Evolutionary conservation across 1,140 invertebrate genomes (phyloP), one percentile per base, ranked within the genome.

Genomic region (Sminthurinus signatus): DNA sequence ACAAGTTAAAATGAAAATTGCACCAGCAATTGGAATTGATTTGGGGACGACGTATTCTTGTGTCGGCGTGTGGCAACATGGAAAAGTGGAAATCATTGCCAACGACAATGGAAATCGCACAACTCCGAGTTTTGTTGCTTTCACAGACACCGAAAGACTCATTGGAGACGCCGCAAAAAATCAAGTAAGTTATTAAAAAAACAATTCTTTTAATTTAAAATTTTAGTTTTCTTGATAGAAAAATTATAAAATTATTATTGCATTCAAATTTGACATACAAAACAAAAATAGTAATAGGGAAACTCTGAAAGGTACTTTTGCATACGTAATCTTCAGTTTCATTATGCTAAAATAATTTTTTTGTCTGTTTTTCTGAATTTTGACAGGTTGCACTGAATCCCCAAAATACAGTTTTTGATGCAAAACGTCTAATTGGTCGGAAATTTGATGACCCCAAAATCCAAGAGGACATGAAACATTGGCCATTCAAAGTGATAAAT

Each of bases 41-140:
- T 78, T 88, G 63, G 88, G 87, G 17, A 89, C 88, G 2, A 89
- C 88, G 1, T 88, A 86, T 73, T 88, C 86, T 4, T 88, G 87
- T 71, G 88, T 89, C 2, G 88, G 85, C 50, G 86, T 89, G 0
- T 89, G 86, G 74, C 84, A 87, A 72, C 81, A 92, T 74, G 88
- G 89, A 36, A 88, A 90, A 74, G 89, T 93, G 8, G 90, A 93
- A 75, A 93, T 94, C 70, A 93, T 94, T 58, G 88, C 90, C 44
- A 95, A 95, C 72, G 89, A 93, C 72, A 90, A 93, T 76, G 92
- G 92, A 42, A 93, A 94, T 75, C 80, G 90, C 60, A 93, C 89
- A 17, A 93, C 91, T 21, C 89, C 91, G 1, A 88, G 86, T 57
- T 94, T 91, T 76, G 91, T 96, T 17, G 91, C 91, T 2, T 96